phyloP scores from a whole-genome alignment of 2,797 vertebrate genomes.

The Zalophus californianus region DNA sequence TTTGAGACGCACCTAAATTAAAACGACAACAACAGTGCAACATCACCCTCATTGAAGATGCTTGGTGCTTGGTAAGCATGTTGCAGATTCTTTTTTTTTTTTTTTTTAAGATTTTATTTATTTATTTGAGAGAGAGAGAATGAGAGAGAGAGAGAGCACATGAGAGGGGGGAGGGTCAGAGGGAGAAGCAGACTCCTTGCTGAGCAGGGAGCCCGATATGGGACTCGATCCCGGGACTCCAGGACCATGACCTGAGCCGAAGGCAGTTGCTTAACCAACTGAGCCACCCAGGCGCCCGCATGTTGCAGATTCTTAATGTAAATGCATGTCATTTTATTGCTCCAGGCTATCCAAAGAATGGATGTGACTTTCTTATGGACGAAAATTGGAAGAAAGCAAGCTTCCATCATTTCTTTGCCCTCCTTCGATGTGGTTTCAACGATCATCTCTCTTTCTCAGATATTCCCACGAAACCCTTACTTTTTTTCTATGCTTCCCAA shows the following conservation, averaged over 20 bases:
- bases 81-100: constrained; percentile 17
- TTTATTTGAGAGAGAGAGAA: too few relatives aligned
- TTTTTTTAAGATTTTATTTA: too few relatives aligned
- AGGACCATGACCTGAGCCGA: too few relatives aligned
- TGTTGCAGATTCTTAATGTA: constrained; percentile 23
- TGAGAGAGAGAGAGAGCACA: too few relatives aligned
- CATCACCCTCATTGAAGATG: neutral
- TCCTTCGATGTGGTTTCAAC: neutral
- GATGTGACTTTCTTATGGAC: neutral
- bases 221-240: too few relatives aligned
- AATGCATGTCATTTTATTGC: neutral
- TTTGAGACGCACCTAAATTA: neutral
- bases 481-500: neutral
- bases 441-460: neutral
- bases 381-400: neutral
- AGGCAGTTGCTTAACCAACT: too few relatives aligned
- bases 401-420: neutral
- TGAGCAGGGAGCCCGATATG: too few relatives aligned
- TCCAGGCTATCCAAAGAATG: constrained; percentile 7
- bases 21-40: neutral
- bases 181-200: too few relatives aligned
- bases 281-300: too few relatives aligned
- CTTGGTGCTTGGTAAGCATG: neutral
- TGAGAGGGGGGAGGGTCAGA: too few relatives aligned
- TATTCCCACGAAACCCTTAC: neutral